phyloP scores from a whole-genome alignment of 1,140 invertebrate genomes.

The Bombus terrestris region DNA sequence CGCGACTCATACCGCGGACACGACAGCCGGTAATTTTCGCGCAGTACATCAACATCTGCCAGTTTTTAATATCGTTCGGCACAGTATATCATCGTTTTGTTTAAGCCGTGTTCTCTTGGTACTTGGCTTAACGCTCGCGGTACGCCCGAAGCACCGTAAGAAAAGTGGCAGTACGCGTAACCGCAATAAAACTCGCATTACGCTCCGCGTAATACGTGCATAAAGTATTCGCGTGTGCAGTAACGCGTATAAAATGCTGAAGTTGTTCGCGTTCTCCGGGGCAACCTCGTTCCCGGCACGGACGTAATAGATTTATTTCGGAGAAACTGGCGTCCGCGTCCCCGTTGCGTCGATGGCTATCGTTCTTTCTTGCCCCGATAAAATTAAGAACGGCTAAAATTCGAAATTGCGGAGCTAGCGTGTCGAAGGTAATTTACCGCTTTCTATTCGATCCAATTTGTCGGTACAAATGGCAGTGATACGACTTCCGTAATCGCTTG shows the following conservation, averaged over 20 bases:
- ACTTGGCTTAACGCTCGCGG: conserved; percentile 27
- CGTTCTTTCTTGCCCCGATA: conserved; percentile 1
- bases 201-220: conserved; percentile 57
- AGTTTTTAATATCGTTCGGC: conserved; percentile 47
- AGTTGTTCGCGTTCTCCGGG: conserved; percentile 27
- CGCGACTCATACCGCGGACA: neutral
- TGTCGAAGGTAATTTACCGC: conserved; percentile 25
- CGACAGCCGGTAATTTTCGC: conserved; percentile 43
- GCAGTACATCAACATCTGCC: conserved; percentile 38
- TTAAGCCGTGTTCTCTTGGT: conserved; percentile 22
- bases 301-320: conserved; percentile 52
- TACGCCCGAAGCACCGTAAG: conserved; percentile 39
- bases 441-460: conserved; percentile 49
- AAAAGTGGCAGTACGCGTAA: conserved; percentile 60
- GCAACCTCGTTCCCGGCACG: conserved; percentile 35
- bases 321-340: conserved; percentile 14
- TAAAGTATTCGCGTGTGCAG: conserved; percentile 58
- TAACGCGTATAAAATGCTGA: conserved; percentile 47
- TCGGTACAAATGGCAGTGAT: neutral
- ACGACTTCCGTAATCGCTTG: conserved; percentile 49
- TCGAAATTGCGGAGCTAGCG: conserved; percentile 8
- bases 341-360: neutral
- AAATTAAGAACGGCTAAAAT: conserved; percentile 32
- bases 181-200: conserved; percentile 65
- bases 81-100: conserved; percentile 49